phyloP scores from a whole-genome alignment of 2,113 vertebrate species.

The Sphaerodactylus townsendi region DNA sequence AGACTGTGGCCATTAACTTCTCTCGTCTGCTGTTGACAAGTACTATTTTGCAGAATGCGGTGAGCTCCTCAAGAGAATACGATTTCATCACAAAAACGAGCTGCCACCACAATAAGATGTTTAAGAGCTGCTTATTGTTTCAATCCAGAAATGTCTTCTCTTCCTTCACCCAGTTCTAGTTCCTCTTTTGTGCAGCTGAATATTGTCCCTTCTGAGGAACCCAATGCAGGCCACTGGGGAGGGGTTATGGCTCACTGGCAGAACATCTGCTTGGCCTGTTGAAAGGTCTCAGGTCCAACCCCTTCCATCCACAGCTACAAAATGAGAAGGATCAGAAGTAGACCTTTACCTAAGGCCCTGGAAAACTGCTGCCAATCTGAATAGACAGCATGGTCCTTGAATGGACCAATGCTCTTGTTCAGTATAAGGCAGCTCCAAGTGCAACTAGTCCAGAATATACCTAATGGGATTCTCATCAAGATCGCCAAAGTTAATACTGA shows the following conservation, averaged over 20 bases:
- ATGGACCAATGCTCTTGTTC: no score
- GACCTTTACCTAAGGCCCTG: no score
- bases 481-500: constrained; percentile 26
- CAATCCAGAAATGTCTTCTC: not conserved
- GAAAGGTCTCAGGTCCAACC: no score
- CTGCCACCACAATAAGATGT: not conserved
- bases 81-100: not conserved
- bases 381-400: no score
- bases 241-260: no score
- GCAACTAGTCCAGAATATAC: not conserved
- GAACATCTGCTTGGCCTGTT: no score
- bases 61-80: not conserved
- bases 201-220: constrained; percentile 6
- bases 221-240: constrained; percentile 11
- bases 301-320: no score
- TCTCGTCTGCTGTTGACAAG: not conserved
- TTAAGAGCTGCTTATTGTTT: constrained; percentile 1
- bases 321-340: no score
- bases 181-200: constrained; percentile 5
- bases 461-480: constrained; percentile 11
- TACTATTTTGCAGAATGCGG: constrained; percentile 5
- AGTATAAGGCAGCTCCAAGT: no score
- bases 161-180: rapidly evolving
- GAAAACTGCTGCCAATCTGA: no score
- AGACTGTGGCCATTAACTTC: not conserved